Conservation (phyloP, 2,113 vertebrate species). For the Chaetorhynchus papuensis region DNA sequence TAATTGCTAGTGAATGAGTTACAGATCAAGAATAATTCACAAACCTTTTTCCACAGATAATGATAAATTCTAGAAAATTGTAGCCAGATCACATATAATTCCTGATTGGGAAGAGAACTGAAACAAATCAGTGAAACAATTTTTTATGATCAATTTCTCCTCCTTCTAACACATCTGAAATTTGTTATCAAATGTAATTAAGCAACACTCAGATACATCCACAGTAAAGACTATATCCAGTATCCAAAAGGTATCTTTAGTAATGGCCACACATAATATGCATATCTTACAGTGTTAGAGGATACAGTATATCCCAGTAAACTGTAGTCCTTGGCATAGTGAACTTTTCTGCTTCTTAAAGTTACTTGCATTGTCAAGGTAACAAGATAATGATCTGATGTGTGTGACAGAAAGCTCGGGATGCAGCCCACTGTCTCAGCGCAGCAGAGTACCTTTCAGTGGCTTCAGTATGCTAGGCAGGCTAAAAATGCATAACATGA, state of each 20-base stretch:
- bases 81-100: neutral
- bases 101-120: neutral
- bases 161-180: neutral
- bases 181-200: neutral
- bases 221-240: neutral
- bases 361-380: neutral
- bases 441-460: neutral
- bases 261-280: neutral
- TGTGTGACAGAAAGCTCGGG: neutral
- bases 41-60: neutral
- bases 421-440: neutral
- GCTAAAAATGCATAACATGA: neutral
- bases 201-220: neutral
- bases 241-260: neutral
- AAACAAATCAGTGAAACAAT: neutral
- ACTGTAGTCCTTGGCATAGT: neutral
- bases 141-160: neutral
- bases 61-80: neutral
- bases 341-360: conserved; percentile 5
- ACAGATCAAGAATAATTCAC: neutral
- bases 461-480: neutral
- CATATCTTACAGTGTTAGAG: neutral
- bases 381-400: neutral
- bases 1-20: neutral
- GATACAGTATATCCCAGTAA: neutral